Conservation (phyloP, 2,113 vertebrate species). For the Amia ocellicauda region DNA sequence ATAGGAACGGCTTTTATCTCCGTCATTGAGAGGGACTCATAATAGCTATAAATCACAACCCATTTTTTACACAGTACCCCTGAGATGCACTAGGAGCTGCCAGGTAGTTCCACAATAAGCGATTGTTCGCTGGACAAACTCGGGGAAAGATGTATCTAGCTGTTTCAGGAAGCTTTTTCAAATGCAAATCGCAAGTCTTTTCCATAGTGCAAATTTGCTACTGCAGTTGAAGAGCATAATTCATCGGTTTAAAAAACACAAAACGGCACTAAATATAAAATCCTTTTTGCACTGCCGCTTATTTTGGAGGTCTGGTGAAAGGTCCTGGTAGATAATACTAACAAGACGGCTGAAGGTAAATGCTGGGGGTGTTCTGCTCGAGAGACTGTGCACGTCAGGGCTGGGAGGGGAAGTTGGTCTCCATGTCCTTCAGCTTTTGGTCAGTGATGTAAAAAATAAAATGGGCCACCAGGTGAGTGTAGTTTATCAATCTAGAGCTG, state of each 20-base stretch:
- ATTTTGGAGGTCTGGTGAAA: too few relatives aligned
- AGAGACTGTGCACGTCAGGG: too few relatives aligned
- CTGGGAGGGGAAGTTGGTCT: too few relatives aligned
- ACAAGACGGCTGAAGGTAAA: too few relatives aligned
- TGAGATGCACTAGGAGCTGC: not conserved
- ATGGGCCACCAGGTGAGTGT: not conserved
- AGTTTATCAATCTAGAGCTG: not conserved
- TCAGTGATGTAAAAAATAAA: too few relatives aligned
- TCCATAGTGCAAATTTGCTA: slow-evolving; percentile 47
- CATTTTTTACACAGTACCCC: not conserved
- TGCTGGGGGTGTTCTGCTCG: too few relatives aligned
- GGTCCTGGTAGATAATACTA: too few relatives aligned
- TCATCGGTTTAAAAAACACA: slow-evolving; percentile 1
- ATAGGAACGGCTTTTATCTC: slow-evolving; percentile 2
- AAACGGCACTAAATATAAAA: not conserved
- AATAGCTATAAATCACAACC: not conserved
- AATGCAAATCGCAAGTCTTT: slow-evolving; percentile 25
- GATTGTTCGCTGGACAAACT: not conserved
- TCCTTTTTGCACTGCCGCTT: too few relatives aligned
- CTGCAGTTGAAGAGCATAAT: not conserved
- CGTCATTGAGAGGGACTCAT: not conserved
- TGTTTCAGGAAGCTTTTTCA: slow-evolving; percentile 4
- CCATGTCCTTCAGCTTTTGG: too few relatives aligned
- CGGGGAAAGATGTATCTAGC: slow-evolving; percentile 16
- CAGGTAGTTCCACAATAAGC: not conserved